Evolutionary conservation across 2,888 invertebrate genomes (phyloP).

Genomic region (Celastrina argiolus): DNA sequence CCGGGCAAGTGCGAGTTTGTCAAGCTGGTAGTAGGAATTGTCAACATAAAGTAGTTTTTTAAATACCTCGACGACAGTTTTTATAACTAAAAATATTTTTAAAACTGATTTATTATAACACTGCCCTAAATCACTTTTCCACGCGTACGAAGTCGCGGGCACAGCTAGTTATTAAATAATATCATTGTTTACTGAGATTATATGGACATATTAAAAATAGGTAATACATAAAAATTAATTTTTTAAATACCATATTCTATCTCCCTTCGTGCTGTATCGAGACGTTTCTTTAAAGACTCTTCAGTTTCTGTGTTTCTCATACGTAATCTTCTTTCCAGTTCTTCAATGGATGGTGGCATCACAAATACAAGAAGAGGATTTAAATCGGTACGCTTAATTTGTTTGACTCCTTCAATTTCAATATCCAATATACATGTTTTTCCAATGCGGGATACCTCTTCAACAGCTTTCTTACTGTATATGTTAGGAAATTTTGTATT

Average conservation of each 20-base stretch:
- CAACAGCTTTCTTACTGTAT: slow-evolving; percentile 89
- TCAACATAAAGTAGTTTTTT: too few relatives aligned
- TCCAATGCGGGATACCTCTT: slow-evolving; percentile 86
- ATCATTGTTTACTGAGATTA: too few relatives aligned
- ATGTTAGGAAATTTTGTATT: slow-evolving; percentile 19
- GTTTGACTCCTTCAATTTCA: slow-evolving; percentile 95
- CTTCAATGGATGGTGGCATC: slow-evolving; percentile 91
- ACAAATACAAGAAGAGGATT: slow-evolving; percentile 93
- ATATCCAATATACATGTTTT: slow-evolving; percentile 96
- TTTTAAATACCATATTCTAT: slow-evolving; percentile 83
- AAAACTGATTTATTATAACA: too few relatives aligned
- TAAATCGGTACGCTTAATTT: slow-evolving; percentile 87
- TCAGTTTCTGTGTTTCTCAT: slow-evolving; percentile 94
- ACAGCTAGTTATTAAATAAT: too few relatives aligned
- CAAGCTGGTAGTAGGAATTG: too few relatives aligned
- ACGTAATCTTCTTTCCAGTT: slow-evolving; percentile 84
- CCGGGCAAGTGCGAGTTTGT: too few relatives aligned
- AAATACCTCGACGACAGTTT: too few relatives aligned
- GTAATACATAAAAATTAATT: not conserved
- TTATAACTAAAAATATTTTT: too few relatives aligned
- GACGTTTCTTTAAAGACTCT: slow-evolving; percentile 87
- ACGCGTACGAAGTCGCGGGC: too few relatives aligned
- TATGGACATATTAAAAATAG: not conserved
- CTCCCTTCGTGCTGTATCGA: slow-evolving; percentile 88
- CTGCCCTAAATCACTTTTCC: too few relatives aligned